Conservation (phyloP, 2,888 invertebrate species). For the Nephrotoma appendiculata region DNA sequence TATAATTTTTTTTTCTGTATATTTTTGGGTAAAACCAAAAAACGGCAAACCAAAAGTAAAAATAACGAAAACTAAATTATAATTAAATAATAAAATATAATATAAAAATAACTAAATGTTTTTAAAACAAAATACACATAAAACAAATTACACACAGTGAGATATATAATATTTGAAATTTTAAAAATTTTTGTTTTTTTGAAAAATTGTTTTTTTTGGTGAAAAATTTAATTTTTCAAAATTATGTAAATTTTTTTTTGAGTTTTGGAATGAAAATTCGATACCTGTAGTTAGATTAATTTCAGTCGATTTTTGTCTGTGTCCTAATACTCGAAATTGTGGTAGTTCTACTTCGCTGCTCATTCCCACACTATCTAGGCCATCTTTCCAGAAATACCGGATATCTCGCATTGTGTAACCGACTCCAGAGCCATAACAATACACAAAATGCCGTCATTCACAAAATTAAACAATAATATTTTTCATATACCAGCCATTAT, state of each 20-base stretch:
- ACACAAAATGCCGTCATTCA: conserved; percentile 25
- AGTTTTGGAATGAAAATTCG: conserved; percentile 16
- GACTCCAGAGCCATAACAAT: conserved; percentile 42
- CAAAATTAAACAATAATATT: conserved; percentile 17
- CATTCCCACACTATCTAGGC: conserved; percentile 85
- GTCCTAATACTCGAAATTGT: conserved; percentile 92
- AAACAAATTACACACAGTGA: neutral
- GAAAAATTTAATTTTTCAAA: neutral
- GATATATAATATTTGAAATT: neutral
- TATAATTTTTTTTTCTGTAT: neutral
- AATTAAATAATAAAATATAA: neutral
- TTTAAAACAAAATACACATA: neutral
- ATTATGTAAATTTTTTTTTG: neutral
- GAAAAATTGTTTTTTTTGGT: neutral
- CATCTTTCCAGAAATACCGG: conserved; percentile 92
- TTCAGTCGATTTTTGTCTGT: conserved; percentile 87
- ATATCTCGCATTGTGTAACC: conserved; percentile 97
- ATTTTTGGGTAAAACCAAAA: neutral
- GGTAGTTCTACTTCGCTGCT: conserved; percentile 91
- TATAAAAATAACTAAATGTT: neutral
- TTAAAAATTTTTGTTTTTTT: neutral
- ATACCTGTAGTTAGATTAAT: conserved; percentile 94
- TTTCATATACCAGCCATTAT: conserved; percentile 10
- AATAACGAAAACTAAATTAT: neutral
- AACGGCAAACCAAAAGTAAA: neutral